Base-by-base conservation (phyloP, 2,888 invertebrate genomes). In the Volucella zonaria region DNA sequence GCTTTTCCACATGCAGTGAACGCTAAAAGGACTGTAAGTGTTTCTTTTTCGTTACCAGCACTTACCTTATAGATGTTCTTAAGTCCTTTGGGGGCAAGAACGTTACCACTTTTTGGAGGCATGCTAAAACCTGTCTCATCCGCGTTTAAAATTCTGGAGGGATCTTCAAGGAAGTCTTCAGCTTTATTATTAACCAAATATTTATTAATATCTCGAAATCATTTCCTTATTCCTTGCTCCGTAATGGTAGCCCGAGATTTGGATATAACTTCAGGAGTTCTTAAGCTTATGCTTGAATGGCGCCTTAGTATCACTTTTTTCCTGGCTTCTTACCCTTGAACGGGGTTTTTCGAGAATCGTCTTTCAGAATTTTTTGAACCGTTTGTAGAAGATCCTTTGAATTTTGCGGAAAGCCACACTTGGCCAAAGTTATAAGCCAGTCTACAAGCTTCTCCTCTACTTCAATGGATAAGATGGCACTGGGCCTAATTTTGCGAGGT, bases 401-500 rank as follows among this genome's bases (percentile, higher is more conserved):
- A 47, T 47, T 47, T 47, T 47, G 47, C 14, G 47, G 14, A 47
- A 47, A 23, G 38, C 51, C 38, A 64, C 64, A 49, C 15, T 51
- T 64, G 2, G 49, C 51, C 11, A 51, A 9, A 49, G 49, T 49
- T 49, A 64, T 6, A 49, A 64, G 64, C 40, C 64, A 64, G 38
- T 67, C 54, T 43, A 23, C 11, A 12, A 49, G 51, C 18, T 54
- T 43, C 3, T 67, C 54, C 43, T 67, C 38, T 14, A 51, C 49
- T 49, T 38, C 49, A 47, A 14, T 47, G 47, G 14, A 47, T 47
- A 47, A 15, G 14, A 47, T 47, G 47, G n/a, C 0, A 47, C 47
- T 47, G 47, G 14, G 47, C 18, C 18, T 2, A 1, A 23, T 23
- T 23, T 23, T 23, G 18, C 18, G 18, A 23, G 18, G 3, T 23